A percentile compares a stretch with the other conserved stretches of the same genome.
Evolutionary conservation across 2,797 vertebrate genomes (phyloP).

Genomic region (Melanogrammus aeglefinus): DNA sequence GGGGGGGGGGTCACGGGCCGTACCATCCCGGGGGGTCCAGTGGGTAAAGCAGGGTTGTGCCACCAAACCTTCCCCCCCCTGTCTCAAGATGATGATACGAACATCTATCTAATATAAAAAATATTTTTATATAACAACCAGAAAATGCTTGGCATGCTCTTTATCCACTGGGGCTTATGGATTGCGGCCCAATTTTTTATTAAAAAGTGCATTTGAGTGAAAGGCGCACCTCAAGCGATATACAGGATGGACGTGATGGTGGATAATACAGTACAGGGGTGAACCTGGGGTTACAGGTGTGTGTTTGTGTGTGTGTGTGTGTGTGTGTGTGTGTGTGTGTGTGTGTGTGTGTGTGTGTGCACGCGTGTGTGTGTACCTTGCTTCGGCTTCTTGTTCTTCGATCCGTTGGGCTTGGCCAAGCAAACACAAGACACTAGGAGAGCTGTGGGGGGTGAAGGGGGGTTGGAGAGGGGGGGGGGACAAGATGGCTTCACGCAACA

Average conservation of each 20-base stretch:
- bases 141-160: background rate
- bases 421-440: conserved; percentile 75
- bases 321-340: conserved; percentile 16
- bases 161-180: background rate
- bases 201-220: background rate
- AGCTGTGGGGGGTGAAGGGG: conserved; percentile 58
- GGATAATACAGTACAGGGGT: background rate
- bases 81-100: background rate
- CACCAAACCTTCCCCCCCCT: too few relatives aligned
- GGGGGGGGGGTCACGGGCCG: background rate
- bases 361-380: conserved; percentile 71
- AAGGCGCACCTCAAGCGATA: background rate
- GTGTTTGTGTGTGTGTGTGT: background rate
- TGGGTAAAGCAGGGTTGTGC: too few relatives aligned
- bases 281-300: conserved; percentile 1
- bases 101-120: background rate
- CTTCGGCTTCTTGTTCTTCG: conserved; percentile 88
- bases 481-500: conserved; percentile 37
- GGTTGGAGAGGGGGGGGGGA: background rate
- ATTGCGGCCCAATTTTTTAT: background rate
- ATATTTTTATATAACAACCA: background rate
- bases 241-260: background rate
- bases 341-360: background rate
- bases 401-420: conserved; percentile 78
- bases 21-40: too few relatives aligned